Base-by-base conservation (phyloP, 2,113 vertebrate species). In the Corvus moneduloides region DNA sequence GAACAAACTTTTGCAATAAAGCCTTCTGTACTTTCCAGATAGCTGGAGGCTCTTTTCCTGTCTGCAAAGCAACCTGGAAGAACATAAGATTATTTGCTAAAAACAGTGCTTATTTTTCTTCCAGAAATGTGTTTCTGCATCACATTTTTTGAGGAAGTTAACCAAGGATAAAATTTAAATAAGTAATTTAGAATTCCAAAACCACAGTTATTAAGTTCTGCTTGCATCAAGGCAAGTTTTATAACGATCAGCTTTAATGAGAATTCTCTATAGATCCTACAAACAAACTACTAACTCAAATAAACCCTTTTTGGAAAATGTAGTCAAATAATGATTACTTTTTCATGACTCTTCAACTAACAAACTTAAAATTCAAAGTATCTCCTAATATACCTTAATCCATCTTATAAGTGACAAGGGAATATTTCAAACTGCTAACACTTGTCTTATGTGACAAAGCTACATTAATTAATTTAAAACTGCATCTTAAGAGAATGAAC, bases 11-110 rank as follows among this genome's bases (percentile, higher is more conserved):
- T 94, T 99, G 99, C 94, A 99, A 98, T 96, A 99, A 98, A 97
- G 99, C 99, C 97, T 99, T 99, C 94, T 99, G 99, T 59, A 99
- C 99, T 96, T 99, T 99, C 99, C 99, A 99, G 96, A 99, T 99
- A 95, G 99, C 99, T 94, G 99, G 99, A 80, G 99, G 99, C 84
- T 99, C 99, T 90, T 96, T 98, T 77, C 99, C 99, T 58, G 97
- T 97, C 97, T 96, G 98, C 98, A 99, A 98, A 84, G 99, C 99
- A 95, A 98, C 97, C 99, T 99, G 90, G 51, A 97, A 96, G 69
- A 86, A 86, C 13, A 56, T 48, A 44, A 90, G 82, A 74, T 44
- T 81, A 69, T 84, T 88, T 88, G 64, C 56, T 86, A 73, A 35
- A 84, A 94, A n/a, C 4, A 5, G 13, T 13, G 17, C 12, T 74